Conservation (phyloP, 92 coral and sea anemone species). For the Phenganax subtilis region DNA sequence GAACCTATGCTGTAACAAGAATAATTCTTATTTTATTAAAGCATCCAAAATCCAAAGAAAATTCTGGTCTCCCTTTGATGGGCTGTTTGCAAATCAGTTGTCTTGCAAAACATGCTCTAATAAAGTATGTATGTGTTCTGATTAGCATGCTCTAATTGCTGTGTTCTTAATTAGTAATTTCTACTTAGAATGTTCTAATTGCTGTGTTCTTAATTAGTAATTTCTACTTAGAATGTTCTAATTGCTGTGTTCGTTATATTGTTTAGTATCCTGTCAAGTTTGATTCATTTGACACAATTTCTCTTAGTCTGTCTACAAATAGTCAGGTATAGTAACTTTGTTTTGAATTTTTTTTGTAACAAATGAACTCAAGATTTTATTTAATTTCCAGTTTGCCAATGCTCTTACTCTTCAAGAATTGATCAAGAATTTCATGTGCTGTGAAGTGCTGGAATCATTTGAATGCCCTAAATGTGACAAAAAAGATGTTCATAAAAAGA, state of each 20-base stretch:
- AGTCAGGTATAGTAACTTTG: constrained; percentile 53
- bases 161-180: too few species aligned
- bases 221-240: not conserved
- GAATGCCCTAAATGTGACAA: constrained; percentile 47
- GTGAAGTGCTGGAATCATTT: constrained; percentile 80
- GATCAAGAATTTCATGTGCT: constrained; percentile 74
- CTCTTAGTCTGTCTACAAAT: constrained; percentile 66
- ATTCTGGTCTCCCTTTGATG: constrained; percentile 63
- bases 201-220: not conserved
- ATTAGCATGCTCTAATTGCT: too few species aligned
- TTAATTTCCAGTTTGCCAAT: constrained; percentile 46
- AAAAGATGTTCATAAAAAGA: not conserved
- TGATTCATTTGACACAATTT: constrained; percentile 86
- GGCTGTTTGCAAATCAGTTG: constrained; percentile 89
- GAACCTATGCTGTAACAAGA: not conserved
- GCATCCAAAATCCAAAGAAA: constrained; percentile 31
- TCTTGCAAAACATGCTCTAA: constrained; percentile 73
- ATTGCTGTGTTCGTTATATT: not conserved
- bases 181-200: not conserved
- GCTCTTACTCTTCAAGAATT: constrained; percentile 59
- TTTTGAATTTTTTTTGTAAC: not conserved
- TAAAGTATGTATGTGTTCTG: constrained; percentile 14
- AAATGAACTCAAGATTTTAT: not conserved
- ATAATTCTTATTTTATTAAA: not conserved
- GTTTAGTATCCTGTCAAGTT: constrained; percentile 84